Evolutionary conservation across 1,140 invertebrate genomes (phyloP).

Genomic region (Chionoecetes opilio): DNA sequence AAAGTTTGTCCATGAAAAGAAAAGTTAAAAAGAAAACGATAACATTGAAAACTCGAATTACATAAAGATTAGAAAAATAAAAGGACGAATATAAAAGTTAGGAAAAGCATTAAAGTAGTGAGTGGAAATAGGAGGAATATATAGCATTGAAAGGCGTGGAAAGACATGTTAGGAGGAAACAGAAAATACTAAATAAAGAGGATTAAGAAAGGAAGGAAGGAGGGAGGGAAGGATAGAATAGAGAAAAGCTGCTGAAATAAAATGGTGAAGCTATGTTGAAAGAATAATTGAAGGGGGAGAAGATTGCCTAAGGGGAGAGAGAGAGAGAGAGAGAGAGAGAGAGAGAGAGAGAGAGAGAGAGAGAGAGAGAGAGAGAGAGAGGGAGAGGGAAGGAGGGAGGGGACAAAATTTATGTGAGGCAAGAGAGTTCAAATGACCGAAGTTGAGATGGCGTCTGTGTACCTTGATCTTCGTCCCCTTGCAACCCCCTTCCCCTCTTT

Average conservation of each 20-base stretch:
- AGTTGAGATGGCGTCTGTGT: slow-evolving; percentile 7
- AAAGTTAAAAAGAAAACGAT: no score
- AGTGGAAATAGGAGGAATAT: no score
- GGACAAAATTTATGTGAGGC: not conserved
- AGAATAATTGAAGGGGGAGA: not conserved
- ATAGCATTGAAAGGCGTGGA: no score
- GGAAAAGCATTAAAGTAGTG: no score
- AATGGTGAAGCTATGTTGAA: not conserved
- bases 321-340: not conserved
- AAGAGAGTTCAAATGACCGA: slow-evolving; percentile 1
- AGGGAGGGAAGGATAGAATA: not conserved
- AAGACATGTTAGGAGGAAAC: no score
- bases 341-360: slow-evolving; percentile 8
- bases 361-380: slow-evolving; percentile 8
- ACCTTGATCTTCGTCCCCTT: not conserved
- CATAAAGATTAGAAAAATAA: no score
- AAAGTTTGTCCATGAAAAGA: no score
- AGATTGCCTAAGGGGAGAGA: not conserved
- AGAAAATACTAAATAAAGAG: no score
- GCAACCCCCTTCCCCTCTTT: not conserved
- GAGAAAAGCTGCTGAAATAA: not conserved
- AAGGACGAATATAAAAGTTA: no score
- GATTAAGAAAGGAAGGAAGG: no score
- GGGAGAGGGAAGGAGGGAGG: not conserved
- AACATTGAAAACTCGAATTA: no score